Evolutionary conservation across 1,140 invertebrate genomes (phyloP).

Genomic region (Temnothorax longispinosus): DNA sequence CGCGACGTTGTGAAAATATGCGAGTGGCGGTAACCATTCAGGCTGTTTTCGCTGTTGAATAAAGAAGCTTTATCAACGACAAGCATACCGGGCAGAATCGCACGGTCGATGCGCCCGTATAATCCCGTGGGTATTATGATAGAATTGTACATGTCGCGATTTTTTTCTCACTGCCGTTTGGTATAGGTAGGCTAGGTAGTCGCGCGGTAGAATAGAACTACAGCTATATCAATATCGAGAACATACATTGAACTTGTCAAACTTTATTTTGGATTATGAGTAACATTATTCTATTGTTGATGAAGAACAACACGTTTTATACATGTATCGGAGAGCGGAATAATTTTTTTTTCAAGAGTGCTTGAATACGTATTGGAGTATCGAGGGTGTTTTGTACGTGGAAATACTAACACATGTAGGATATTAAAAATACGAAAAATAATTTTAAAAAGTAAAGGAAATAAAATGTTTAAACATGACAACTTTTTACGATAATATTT

Average conservation of each 20-base stretch:
- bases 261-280: conserved; percentile 25
- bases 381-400: background rate
- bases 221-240: background rate
- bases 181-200: too few species aligned
- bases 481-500: conserved; percentile 1
- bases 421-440: background rate
- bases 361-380: background rate
- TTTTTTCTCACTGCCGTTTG: background rate
- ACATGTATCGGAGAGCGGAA: background rate
- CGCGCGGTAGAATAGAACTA: background rate
- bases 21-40: too few species aligned
- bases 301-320: background rate
- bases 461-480: background rate
- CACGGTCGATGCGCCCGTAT: conserved; percentile 35
- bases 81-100: background rate
- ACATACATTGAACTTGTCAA: conserved; percentile 2
- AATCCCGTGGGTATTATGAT: conserved; percentile 47
- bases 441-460: background rate
- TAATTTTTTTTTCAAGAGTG: conserved; percentile 28
- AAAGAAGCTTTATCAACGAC: conserved; percentile 52
- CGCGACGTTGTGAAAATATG: conserved; percentile 22
- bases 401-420: background rate
- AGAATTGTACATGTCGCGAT: background rate
- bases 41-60: background rate
- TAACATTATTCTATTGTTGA: background rate